Percentiles rank a stretch among this genome's conserved stretches.
Conservation (phyloP, 2,797 vertebrate genomes). For the Meda fulgida region DNA sequence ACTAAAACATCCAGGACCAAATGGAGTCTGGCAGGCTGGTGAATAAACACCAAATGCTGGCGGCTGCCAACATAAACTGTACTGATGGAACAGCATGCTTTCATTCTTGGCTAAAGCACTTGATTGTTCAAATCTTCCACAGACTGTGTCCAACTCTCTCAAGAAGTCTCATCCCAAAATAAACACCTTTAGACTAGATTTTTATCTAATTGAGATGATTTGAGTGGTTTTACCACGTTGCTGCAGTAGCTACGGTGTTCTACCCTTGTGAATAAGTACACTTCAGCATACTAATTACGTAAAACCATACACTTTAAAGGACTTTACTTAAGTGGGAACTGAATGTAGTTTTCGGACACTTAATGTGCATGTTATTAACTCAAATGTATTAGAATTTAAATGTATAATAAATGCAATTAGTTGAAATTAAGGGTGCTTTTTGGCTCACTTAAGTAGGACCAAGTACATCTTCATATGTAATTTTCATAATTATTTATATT, state of each 20-base stretch:
- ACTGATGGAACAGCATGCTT: constrained; percentile 39
- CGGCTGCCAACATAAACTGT: constrained; percentile 44
- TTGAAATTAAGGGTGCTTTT: background rate
- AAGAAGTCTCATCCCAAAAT: background rate
- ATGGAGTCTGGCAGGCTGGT: constrained; percentile 26
- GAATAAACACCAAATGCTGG: constrained; percentile 49
- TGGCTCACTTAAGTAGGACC: background rate
- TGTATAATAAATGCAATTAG: background rate
- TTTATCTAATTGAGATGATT: background rate
- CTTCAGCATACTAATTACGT: background rate
- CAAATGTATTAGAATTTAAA: background rate
- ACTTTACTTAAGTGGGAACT: background rate
- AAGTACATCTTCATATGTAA: background rate
- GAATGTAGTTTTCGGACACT: background rate
- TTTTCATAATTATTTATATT: background rate
- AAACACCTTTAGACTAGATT: background rate
- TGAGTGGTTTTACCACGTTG: background rate
- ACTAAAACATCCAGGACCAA: constrained; percentile 30
- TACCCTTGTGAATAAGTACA: background rate
- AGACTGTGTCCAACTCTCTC: constrained; percentile 6
- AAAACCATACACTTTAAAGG: background rate
- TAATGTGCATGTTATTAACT: background rate
- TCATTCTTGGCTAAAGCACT: constrained; percentile 23
- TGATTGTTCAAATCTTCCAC: background rate
- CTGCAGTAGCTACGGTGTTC: no score